Conservation (phyloP, 2,888 invertebrate species). For the Sinohyriopsis cumingii region DNA sequence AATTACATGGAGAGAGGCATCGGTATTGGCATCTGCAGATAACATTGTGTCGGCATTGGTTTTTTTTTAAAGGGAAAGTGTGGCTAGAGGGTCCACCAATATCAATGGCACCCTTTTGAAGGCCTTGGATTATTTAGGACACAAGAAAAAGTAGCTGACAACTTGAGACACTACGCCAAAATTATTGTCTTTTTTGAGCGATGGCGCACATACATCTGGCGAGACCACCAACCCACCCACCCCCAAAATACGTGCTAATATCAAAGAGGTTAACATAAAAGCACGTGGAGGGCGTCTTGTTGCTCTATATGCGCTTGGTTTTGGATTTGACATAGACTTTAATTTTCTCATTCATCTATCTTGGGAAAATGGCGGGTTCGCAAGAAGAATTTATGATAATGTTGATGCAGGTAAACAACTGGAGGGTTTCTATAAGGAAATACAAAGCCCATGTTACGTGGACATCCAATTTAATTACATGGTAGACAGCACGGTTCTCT, state of each 20-base stretch:
- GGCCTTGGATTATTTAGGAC: conserved; percentile 73
- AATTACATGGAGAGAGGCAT: conserved; percentile 21
- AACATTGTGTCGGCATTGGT: conserved; percentile 31
- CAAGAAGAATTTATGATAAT: conserved; percentile 82
- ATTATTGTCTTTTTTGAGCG: conserved; percentile 72
- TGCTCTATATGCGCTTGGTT: conserved; percentile 81
- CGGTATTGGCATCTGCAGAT: conserved; percentile 20
- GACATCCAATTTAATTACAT: conserved; percentile 79
- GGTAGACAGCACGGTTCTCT: conserved; percentile 36
- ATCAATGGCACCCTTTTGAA: conserved; percentile 78
- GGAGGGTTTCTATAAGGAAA: conserved; percentile 76
- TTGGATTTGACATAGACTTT: conserved; percentile 81
- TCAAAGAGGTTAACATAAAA: conserved; percentile 33
- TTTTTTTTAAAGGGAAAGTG: conserved; percentile 17
- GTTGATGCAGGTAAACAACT: conserved; percentile 81
- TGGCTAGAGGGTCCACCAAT: conserved; percentile 76
- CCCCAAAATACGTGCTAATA: conserved; percentile 57
- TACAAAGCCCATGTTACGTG: conserved; percentile 80
- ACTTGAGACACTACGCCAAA: conserved; percentile 12
- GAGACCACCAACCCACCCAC: conserved; percentile 56
- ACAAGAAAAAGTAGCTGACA: too few species aligned
- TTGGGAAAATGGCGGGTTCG: conserved; percentile 79
- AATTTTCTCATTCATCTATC: conserved; percentile 80
- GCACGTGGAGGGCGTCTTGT: conserved; percentile 15
- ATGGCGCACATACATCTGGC: conserved; percentile 71